These are phyloP conservation scores for Drusus annulatus DNA, from an alignment of 1,140 invertebrate genomes.

Conservation along the genomic window DNA sequence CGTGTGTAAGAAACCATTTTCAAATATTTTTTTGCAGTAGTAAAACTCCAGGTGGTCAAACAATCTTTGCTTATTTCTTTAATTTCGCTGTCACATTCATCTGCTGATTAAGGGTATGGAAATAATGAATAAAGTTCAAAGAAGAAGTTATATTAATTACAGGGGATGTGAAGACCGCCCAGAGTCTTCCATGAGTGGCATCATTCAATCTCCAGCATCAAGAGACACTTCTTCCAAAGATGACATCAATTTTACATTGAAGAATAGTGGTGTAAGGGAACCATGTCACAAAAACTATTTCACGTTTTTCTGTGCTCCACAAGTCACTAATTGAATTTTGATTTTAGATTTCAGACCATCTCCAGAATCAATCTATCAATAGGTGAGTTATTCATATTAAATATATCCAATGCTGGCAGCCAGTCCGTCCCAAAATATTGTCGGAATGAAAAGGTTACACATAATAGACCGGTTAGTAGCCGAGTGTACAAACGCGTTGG, in stretches of 20 bases:
- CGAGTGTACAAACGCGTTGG: too few species aligned
- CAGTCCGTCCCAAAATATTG: too few species aligned
- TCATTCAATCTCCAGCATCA: neutral
- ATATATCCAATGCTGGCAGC: neutral
- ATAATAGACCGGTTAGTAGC: too few species aligned
- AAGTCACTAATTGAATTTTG: neutral
- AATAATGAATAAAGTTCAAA: neutral
- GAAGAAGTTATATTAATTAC: neutral
- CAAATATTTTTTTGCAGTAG: neutral
- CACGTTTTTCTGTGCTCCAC: neutral
- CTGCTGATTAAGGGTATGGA: neutral
- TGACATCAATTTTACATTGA: neutral
- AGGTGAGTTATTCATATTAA: slow-evolving; percentile 7
- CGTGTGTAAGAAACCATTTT: slow-evolving; percentile 4
- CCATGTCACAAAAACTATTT: neutral
- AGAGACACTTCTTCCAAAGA: neutral
- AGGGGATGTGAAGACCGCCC: neutral
- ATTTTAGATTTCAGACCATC: neutral
- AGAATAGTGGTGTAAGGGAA: neutral
- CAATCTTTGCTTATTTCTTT: neutral
- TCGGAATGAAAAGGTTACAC: too few species aligned
- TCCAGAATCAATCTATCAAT: neutral
- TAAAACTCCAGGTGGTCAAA: neutral
- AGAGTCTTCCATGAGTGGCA: neutral
- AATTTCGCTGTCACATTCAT: neutral